A percentile compares a stretch with the other conserved stretches of the same genome.
These are phyloP conservation scores for Aphodius granarius DNA, from an alignment of 2,888 invertebrate genomes.

Conservation along the genomic window DNA sequence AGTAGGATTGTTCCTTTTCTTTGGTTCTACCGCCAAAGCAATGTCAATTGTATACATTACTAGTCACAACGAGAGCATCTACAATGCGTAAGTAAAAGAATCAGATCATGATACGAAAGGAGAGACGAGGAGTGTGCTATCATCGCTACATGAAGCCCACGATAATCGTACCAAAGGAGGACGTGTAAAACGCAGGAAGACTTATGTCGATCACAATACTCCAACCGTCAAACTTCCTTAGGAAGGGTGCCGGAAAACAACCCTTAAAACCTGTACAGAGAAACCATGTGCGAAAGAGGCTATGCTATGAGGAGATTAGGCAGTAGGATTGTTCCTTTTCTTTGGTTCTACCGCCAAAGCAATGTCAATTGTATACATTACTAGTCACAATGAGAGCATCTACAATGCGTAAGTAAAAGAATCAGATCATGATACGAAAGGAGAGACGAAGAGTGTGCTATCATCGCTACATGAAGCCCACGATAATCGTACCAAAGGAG, in stretches of 20 bases:
- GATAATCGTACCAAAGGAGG: constrained; percentile 43
- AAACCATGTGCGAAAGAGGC: constrained; percentile 11
- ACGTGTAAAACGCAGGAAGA: constrained; percentile 43
- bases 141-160: constrained; percentile 55
- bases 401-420: too few relatives aligned
- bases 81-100: constrained; percentile 56
- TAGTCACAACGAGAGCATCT: constrained; percentile 68
- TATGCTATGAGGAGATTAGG: too few relatives aligned
- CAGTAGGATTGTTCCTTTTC: too few relatives aligned
- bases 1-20: too few relatives aligned
- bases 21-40: constrained; percentile 5
- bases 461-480: too few relatives aligned
- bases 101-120: background rate
- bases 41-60: constrained; percentile 69
- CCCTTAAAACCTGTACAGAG: constrained; percentile 18
- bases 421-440: too few relatives aligned
- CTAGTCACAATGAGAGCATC: too few relatives aligned
- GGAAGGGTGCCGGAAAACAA: constrained; percentile 53
- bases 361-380: too few relatives aligned
- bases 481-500: too few relatives aligned
- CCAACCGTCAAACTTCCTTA: constrained; percentile 65
- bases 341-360: too few relatives aligned
- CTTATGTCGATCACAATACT: constrained; percentile 62
- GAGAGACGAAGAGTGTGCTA: too few relatives aligned
- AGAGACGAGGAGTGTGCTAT: constrained; percentile 41